Evolutionary conservation across 2,113 vertebrate genomes (phyloP).

Genomic region (Osmerus mordax): DNA sequence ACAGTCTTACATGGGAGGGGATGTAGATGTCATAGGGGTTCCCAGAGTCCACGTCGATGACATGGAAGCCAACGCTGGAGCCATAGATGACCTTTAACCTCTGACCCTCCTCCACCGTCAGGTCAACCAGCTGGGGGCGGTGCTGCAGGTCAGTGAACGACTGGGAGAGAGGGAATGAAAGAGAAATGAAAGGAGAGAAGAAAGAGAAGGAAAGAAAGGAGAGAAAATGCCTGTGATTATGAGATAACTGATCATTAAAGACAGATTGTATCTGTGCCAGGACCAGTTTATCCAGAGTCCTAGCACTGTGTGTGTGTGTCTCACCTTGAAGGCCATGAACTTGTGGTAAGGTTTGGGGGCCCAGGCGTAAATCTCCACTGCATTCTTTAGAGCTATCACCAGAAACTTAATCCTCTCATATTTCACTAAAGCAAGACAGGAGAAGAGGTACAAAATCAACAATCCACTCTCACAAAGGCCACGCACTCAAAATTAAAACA

Average conservation of each 20-base stretch:
- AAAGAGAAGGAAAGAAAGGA: neutral
- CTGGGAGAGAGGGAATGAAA: slow-evolving; percentile 61
- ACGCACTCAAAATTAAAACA: neutral
- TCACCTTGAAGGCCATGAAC: slow-evolving; percentile 99
- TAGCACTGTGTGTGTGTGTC: slow-evolving; percentile 20
- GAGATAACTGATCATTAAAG: neutral
- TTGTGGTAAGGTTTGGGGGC: slow-evolving; percentile 99
- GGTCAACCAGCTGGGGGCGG: slow-evolving; percentile 91
- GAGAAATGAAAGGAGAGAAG: neutral
- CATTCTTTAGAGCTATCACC: slow-evolving; percentile 97
- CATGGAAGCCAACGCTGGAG: slow-evolving; percentile 96
- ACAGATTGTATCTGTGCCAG: too few species aligned
- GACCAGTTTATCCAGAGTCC: neutral
- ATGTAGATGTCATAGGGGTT: slow-evolving; percentile 99
- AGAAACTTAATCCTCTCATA: slow-evolving; percentile 98
- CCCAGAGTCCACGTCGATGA: slow-evolving; percentile 97
- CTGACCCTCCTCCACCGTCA: slow-evolving; percentile 98
- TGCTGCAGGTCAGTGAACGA: slow-evolving; percentile 99
- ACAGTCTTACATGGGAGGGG: slow-evolving; percentile 89
- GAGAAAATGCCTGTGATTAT: neutral
- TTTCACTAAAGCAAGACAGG: slow-evolving; percentile 81
- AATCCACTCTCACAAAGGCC: neutral
- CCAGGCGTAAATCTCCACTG: slow-evolving; percentile 98
- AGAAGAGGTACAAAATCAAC: slow-evolving; percentile 1
- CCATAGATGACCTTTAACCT: slow-evolving; percentile 99